Evolutionary conservation across 1,140 invertebrate species (phyloP).

Genomic region (Dendrolimus punctatus): DNA sequence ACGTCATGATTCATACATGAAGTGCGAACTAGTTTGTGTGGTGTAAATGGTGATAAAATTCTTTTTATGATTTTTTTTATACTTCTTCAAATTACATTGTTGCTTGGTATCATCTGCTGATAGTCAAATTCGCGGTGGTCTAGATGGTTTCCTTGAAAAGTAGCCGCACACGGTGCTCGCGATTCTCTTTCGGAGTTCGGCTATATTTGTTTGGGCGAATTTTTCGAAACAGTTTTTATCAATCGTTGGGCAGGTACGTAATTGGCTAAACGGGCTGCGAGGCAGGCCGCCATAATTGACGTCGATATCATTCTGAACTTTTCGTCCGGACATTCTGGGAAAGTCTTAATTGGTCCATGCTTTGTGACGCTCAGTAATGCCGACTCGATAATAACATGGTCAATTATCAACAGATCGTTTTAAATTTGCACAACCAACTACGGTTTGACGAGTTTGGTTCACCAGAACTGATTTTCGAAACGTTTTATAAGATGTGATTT

Average conservation of each 20-base stretch:
- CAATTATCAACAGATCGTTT: conserved; percentile 67
- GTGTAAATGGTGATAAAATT: no score
- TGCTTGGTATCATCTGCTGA: conserved; percentile 37
- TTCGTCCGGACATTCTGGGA: conserved; percentile 60
- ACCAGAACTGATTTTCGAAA: no score
- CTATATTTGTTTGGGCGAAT: conserved; percentile 60
- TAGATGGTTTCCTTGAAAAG: conserved; percentile 35
- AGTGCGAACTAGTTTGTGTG: conserved; percentile 61
- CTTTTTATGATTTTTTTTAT: no score
- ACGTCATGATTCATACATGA: conserved; percentile 71
- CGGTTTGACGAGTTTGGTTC: conserved; percentile 1
- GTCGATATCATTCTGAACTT: conserved; percentile 64
- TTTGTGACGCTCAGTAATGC: conserved; percentile 62
- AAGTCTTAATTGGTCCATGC: conserved; percentile 69
- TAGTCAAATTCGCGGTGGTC: conserved; percentile 25
- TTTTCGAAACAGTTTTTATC: conserved; percentile 62
- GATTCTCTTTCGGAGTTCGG: conserved; percentile 44
- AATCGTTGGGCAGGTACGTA: conserved; percentile 55
- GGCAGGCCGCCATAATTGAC: conserved; percentile 52
- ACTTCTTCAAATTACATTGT: conserved; percentile 7
- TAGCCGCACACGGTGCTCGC: conserved; percentile 30
- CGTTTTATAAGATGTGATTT: no score
- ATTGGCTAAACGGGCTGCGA: conserved; percentile 48
- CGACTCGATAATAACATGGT: conserved; percentile 57
- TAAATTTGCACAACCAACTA: conserved; percentile 45